These are phyloP conservation scores for Apamea anceps DNA, from an alignment of 2,888 invertebrate species.

Conservation along the genomic window DNA sequence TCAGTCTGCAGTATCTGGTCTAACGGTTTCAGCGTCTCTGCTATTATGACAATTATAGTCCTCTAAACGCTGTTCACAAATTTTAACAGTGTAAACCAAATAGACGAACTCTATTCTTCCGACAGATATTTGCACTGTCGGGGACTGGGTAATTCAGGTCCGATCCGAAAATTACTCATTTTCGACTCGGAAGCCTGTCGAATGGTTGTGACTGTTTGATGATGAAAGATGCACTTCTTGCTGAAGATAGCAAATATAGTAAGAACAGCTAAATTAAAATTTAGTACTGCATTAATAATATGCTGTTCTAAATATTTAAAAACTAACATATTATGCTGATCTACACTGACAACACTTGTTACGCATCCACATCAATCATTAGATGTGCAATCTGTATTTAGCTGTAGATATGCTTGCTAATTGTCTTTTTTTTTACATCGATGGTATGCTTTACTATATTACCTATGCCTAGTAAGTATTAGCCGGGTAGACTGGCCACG, in stretches of 20 bases:
- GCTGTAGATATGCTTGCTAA: too few species aligned
- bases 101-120: not conserved
- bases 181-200: not conserved
- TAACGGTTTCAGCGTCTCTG: too few species aligned
- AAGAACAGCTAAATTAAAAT: not conserved
- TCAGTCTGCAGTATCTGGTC: too few species aligned
- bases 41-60: not conserved
- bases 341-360: not conserved
- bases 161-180: not conserved
- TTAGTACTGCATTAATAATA: not conserved
- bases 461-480: not conserved
- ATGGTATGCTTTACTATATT: not conserved
- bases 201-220: not conserved
- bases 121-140: not conserved
- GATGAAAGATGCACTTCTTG: constrained; percentile 7
- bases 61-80: not conserved
- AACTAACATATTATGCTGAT: not conserved
- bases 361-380: not conserved
- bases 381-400: not conserved
- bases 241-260: not conserved
- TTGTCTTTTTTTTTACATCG: not conserved
- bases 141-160: not conserved
- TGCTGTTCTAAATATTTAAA: not conserved
- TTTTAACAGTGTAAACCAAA: not conserved
- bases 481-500: not conserved